A percentile compares a stretch with the other conserved stretches of the same genome.
phyloP scores from a whole-genome alignment of 2,888 invertebrate species.

The Drosophila tanythrix region DNA sequence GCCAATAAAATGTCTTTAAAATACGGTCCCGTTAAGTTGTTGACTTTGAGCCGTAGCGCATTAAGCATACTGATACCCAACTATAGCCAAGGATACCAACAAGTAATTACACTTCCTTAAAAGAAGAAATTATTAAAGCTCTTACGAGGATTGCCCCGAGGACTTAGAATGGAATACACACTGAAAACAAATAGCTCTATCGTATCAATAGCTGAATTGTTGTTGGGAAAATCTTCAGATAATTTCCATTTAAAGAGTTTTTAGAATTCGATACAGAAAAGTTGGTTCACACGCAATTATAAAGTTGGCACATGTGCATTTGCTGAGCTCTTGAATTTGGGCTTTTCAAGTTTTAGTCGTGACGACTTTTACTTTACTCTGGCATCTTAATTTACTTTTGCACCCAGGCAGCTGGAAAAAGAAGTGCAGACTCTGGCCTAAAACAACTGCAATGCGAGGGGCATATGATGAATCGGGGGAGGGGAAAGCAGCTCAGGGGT shows the following conservation, averaged over 20 bases:
- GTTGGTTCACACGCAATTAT: slow-evolving; percentile 60
- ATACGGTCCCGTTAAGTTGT: slow-evolving; percentile 61
- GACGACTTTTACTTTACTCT: slow-evolving; percentile 67
- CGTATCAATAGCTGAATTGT: background rate
- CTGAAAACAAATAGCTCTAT: background rate
- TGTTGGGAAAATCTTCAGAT: background rate
- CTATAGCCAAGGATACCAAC: slow-evolving; percentile 18
- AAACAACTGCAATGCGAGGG: slow-evolving; percentile 33
- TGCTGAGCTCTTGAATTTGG: slow-evolving; percentile 40
- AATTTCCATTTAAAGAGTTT: slow-evolving; percentile 31
- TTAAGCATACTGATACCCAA: slow-evolving; percentile 45
- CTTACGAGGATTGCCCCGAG: background rate
- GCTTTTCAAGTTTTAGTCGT: slow-evolving; percentile 60
- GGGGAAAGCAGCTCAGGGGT: background rate
- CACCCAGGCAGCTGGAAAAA: slow-evolving; percentile 71
- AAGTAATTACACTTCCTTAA: slow-evolving; percentile 53
- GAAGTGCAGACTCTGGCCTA: slow-evolving; percentile 63
- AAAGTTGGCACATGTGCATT: slow-evolving; percentile 49
- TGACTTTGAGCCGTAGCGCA: slow-evolving; percentile 64
- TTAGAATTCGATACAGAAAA: slow-evolving; percentile 8
- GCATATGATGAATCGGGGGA: background rate
- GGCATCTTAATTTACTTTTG: slow-evolving; percentile 79
- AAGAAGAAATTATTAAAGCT: slow-evolving; percentile 8
- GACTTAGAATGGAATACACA: background rate
- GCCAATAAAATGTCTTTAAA: slow-evolving; percentile 72